Evolutionary conservation across 2,113 vertebrate genomes (phyloP).

Genomic region (Glaucomys volans): DNA sequence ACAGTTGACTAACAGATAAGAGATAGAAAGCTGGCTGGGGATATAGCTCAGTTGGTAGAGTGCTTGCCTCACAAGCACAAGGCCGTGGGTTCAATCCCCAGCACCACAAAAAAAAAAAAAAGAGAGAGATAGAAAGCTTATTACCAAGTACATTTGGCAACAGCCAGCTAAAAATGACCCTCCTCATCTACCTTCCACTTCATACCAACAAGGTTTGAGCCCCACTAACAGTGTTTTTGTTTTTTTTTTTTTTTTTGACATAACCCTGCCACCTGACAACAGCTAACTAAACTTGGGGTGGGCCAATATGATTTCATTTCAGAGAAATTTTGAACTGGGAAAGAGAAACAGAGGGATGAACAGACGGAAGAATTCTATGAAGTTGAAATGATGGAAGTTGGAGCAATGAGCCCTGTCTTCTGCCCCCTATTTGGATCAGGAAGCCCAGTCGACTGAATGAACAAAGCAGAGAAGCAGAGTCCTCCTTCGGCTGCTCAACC

Average conservation of each 20-base stretch:
- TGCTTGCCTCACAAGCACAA: too few relatives aligned
- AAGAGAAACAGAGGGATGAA: background rate
- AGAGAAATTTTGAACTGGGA: background rate
- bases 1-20: background rate
- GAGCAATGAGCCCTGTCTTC: background rate
- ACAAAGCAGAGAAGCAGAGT: background rate
- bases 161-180: background rate
- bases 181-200: background rate
- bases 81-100: too few relatives aligned
- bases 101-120: too few relatives aligned
- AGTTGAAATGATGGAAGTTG: background rate
- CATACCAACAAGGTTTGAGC: background rate
- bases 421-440: background rate
- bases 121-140: background rate
- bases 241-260: background rate
- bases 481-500: background rate
- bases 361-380: background rate
- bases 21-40: too few relatives aligned
- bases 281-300: background rate
- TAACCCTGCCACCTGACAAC: background rate
- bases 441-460: background rate
- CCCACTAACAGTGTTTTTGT: background rate
- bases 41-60: too few relatives aligned
- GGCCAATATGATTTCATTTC: background rate
- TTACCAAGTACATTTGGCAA: background rate